Evolutionary conservation across 2,113 vertebrate genomes (phyloP).

Genomic region (Cervus canadensis): DNA sequence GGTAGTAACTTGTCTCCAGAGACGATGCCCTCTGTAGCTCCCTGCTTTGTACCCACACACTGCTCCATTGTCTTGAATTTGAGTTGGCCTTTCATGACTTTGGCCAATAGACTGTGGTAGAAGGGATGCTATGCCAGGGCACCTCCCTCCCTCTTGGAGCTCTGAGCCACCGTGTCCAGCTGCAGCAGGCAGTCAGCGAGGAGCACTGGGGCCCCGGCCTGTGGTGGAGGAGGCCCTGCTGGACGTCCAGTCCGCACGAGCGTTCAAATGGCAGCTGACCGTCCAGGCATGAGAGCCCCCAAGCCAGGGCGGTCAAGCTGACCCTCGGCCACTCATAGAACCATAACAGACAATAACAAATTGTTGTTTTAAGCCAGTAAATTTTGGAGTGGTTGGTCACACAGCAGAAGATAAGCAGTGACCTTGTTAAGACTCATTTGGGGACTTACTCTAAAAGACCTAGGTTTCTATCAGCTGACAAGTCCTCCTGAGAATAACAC

Average conservation of each 20-base stretch:
- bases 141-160: background rate
- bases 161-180: background rate
- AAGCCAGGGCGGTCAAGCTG: background rate
- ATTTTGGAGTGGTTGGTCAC: background rate
- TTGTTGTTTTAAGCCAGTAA: background rate
- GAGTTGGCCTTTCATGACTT: background rate
- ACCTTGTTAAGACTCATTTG: background rate
- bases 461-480: background rate
- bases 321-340: background rate
- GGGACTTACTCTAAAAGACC: background rate
- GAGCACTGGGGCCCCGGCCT: background rate
- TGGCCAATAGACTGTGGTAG: background rate
- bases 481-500: background rate
- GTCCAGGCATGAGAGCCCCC: background rate
- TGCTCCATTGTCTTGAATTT: background rate
- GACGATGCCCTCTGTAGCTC: background rate
- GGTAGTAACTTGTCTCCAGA: background rate
- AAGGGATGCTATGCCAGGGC: background rate
- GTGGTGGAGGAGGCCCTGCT: background rate
- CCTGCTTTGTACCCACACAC: background rate
- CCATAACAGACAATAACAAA: background rate
- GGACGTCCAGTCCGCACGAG: background rate
- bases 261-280: background rate
- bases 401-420: background rate
- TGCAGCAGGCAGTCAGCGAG: background rate